phyloP scores from a whole-genome alignment of 1,140 invertebrate species.

The Heliconius eleuchia region DNA sequence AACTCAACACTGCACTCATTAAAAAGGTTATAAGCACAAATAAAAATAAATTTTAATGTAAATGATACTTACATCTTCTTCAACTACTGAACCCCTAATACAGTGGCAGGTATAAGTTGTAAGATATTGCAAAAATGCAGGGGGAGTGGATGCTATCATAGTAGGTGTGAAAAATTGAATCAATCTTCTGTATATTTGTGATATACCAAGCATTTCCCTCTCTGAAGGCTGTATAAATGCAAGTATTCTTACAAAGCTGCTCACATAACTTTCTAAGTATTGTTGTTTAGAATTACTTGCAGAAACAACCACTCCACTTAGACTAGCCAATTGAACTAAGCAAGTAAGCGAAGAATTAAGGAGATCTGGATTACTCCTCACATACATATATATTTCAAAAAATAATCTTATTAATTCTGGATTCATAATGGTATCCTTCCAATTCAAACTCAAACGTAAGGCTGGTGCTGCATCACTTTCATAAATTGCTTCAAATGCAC shows the following conservation, averaged over 20 bases:
- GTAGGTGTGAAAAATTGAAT: slow-evolving; percentile 84
- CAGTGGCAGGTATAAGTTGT: slow-evolving; percentile 88
- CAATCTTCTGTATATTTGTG: slow-evolving; percentile 85
- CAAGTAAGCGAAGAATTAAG: slow-evolving; percentile 90
- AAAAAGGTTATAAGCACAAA: too few species aligned
- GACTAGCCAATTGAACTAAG: slow-evolving; percentile 87
- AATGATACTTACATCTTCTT: slow-evolving; percentile 85
- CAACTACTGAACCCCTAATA: slow-evolving; percentile 86
- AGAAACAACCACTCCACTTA: slow-evolving; percentile 87
- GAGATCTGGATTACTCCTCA: slow-evolving; percentile 87
- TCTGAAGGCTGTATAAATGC: slow-evolving; percentile 84
- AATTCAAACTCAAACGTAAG: slow-evolving; percentile 83
- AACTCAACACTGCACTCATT: too few species aligned
- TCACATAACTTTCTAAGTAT: slow-evolving; percentile 88
- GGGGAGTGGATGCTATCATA: slow-evolving; percentile 75
- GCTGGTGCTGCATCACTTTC: slow-evolving; percentile 86
- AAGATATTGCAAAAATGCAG: slow-evolving; percentile 84
- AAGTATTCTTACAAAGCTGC: slow-evolving; percentile 86
- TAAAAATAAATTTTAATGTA: slow-evolving; percentile 15
- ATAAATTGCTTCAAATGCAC: slow-evolving; percentile 87
- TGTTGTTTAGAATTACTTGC: slow-evolving; percentile 83
- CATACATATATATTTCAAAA: slow-evolving; percentile 92
- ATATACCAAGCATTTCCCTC: slow-evolving; percentile 85
- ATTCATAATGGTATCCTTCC: slow-evolving; percentile 90
- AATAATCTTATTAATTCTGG: slow-evolving; percentile 88